phyloP scores from a whole-genome alignment of 1,140 invertebrate genomes.

The Bombus difficillimus region DNA sequence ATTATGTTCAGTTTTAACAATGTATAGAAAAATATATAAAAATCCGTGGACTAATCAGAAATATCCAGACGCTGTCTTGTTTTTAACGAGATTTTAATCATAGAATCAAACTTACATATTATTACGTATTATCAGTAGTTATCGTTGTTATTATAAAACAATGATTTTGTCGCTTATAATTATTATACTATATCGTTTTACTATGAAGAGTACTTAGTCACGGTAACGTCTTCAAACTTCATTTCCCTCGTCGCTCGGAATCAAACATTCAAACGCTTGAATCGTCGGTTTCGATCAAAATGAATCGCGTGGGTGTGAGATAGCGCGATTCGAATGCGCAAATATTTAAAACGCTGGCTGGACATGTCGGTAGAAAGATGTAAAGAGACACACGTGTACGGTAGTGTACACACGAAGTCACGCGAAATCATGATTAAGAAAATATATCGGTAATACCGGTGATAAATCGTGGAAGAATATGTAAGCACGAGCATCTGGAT shows the following conservation, averaged over 20 bases:
- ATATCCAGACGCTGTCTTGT: too few relatives aligned
- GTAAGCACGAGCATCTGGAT: background rate
- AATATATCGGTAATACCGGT: background rate
- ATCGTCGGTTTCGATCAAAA: background rate
- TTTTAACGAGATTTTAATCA: too few relatives aligned
- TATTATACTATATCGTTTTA: too few relatives aligned
- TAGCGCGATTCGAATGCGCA: background rate
- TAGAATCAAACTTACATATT: too few relatives aligned
- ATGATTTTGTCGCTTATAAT: too few relatives aligned
- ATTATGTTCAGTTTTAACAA: too few relatives aligned
- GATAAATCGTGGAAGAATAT: background rate
- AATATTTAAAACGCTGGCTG: background rate
- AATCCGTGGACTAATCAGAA: too few relatives aligned
- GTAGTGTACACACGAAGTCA: background rate
- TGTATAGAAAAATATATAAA: too few relatives aligned
- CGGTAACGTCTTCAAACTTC: background rate
- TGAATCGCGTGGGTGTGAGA: too few relatives aligned
- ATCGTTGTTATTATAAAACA: too few relatives aligned
- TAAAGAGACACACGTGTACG: too few relatives aligned
- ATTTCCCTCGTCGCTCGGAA: background rate
- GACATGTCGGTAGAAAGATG: background rate
- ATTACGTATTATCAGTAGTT: too few relatives aligned
- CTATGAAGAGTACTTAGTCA: background rate
- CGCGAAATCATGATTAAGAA: slow-evolving; percentile 4
- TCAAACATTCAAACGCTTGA: background rate